Evolutionary conservation across 2,888 invertebrate species (phyloP), one percentile per base, ranked within the genome.

Genomic region (Agrypnus murinus): DNA sequence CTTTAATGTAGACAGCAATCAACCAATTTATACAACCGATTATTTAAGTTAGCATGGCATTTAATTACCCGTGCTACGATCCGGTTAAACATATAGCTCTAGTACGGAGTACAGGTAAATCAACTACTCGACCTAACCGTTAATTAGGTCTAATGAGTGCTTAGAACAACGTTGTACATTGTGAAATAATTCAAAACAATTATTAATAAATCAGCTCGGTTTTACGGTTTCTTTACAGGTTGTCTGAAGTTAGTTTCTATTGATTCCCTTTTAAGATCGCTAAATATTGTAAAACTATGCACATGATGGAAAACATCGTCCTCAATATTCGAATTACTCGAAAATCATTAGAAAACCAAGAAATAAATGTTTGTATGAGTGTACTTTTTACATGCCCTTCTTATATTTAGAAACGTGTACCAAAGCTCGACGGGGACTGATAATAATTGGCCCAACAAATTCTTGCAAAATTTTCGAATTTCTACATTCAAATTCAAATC

Each of bases 11-110:
- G 67, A 72, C 65, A 65, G 72, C 75, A 75, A 77, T 75, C 76
- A 77, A 77, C 74, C 74, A 75, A 73, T 74, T 65, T 70, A 66
- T 63, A 74, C 74, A 75, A 76, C 73, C 70, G 77, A 77, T 77
- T 75, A 75, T 77, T 77, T 77, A 75, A 75, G 70, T 69, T 74
- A 74, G 70, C 76, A 74, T 75, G 75, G 75, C 76, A 75, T 75
- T 77, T 77, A 76, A 77, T 77, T 77, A 75, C 75, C 73, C 71
- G 73, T 71, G 75, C 74, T 77, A 71, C 74, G 74, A 74, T 74
- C 75, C 63, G 75, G 65, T 69, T 72, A 74, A 75, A 71, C 69
- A 73, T 74, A 72, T 74, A 72, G 65, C 69, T 74, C 66, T 69
- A 71, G 57, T 53, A 64, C 38, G 38, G 5, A 17, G 69, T 64